Evolutionary conservation across 2,113 vertebrate species (phyloP).

Genomic region (Anguilla rostrata): DNA sequence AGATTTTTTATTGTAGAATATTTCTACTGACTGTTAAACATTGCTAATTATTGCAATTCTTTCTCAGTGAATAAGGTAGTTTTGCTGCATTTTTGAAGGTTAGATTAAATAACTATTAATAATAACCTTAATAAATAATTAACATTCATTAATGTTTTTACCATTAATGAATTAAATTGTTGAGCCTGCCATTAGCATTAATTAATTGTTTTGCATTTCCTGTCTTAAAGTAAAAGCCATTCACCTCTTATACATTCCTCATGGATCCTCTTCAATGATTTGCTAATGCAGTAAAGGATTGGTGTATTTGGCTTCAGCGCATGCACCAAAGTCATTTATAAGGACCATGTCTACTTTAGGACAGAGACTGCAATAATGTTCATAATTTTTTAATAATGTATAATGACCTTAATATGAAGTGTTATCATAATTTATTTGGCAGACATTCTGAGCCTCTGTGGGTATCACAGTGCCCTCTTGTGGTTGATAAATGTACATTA

Average conservation of each 20-base stretch:
- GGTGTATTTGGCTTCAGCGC: not conserved
- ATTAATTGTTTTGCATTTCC: not conserved
- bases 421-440: not conserved
- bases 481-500: not conserved
- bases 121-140: not conserved
- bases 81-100: too few relatives aligned
- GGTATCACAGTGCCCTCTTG: not conserved
- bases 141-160: not conserved
- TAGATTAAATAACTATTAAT: not conserved
- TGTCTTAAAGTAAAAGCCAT: not conserved
- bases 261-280: not conserved
- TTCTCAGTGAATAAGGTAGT: too few relatives aligned
- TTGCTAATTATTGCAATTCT: too few relatives aligned
- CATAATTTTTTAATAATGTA: not conserved
- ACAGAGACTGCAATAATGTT: not conserved
- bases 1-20: too few relatives aligned
- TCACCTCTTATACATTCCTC: not conserved
- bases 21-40: too few relatives aligned
- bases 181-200: not conserved
- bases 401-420: not conserved
- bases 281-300: not conserved
- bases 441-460: not conserved
- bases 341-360: not conserved
- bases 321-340: not conserved
- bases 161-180: not conserved